Conservation (phyloP, 1,140 invertebrate species). For the Drosophila littoralis region DNA sequence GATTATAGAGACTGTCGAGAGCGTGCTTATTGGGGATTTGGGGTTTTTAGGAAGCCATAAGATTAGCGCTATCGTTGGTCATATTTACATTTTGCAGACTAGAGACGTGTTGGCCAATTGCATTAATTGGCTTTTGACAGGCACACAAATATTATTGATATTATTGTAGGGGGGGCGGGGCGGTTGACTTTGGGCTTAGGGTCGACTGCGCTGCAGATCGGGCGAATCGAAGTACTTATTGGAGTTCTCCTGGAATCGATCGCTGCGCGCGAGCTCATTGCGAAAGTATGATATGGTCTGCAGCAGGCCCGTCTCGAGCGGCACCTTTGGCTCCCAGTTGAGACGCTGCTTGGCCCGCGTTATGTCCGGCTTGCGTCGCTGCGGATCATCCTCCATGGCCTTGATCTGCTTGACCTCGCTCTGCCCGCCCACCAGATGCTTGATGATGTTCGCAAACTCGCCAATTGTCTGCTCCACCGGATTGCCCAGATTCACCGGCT, state of each 20-base stretch:
- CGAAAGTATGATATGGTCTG: conserved; percentile 96
- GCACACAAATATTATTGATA: conserved; percentile 43
- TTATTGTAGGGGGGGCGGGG: no score
- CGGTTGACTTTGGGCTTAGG: conserved; percentile 12
- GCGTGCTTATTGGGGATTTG: background rate
- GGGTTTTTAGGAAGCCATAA: conserved; percentile 28
- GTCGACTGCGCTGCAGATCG: conserved; percentile 59
- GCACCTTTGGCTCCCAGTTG: conserved; percentile 96
- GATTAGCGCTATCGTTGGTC: conserved; percentile 77
- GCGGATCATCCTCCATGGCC: conserved; percentile 97
- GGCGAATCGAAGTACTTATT: conserved; percentile 79
- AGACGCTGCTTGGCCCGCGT: conserved; percentile 93
- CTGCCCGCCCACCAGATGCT: conserved; percentile 92
- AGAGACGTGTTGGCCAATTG: conserved; percentile 67
- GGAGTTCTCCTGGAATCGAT: conserved; percentile 79
- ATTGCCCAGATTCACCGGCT: conserved; percentile 98
- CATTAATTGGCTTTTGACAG: conserved; percentile 33
- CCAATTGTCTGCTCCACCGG: conserved; percentile 98
- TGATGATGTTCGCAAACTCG: conserved; percentile 98
- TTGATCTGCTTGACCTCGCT: conserved; percentile 93
- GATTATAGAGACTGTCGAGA: background rate
- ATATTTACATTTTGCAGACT: conserved; percentile 80
- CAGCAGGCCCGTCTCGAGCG: conserved; percentile 92
- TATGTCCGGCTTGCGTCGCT: conserved; percentile 96
- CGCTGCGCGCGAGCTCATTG: conserved; percentile 90